Percentiles rank a stretch among this genome's conserved stretches.
Conservation (phyloP, 2,797 vertebrate genomes). For the Menidia menidia region DNA sequence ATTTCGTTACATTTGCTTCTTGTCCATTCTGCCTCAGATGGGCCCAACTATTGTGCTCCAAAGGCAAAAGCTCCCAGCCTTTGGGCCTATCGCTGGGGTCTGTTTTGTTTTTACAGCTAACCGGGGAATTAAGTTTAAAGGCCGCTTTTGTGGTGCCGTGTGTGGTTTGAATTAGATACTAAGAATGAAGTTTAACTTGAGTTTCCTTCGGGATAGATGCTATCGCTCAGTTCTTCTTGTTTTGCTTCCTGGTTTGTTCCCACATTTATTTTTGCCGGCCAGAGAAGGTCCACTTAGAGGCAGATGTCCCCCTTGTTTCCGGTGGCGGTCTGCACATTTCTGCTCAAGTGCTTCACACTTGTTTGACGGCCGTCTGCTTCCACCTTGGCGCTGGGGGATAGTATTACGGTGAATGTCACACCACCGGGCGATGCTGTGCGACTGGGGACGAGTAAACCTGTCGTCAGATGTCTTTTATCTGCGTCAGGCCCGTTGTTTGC, state of each 20-base stretch:
- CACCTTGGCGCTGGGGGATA: neutral
- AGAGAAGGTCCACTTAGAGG: neutral
- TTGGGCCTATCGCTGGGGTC: neutral
- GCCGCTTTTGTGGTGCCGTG: neutral
- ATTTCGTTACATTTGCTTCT: slow-evolving; percentile 74
- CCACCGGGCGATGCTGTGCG: slow-evolving; percentile 35
- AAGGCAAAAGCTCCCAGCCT: neutral
- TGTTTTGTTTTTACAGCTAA: neutral
- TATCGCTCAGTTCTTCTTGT: neutral
- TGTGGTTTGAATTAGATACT: neutral
- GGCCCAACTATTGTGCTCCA: slow-evolving; percentile 53
- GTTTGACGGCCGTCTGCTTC: neutral
- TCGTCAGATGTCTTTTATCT: neutral
- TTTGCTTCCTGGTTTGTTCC: neutral
- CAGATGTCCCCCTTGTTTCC: neutral
- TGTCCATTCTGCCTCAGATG: slow-evolving; percentile 63
- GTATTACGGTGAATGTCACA: neutral
- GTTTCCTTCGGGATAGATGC: neutral
- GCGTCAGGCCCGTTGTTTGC: neutral
- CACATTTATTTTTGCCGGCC: neutral
- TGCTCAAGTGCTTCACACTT: neutral
- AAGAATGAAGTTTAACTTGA: neutral
- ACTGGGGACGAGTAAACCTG: neutral
- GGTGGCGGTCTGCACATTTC: neutral
- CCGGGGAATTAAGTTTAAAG: neutral